Evolutionary conservation across 2,888 invertebrate genomes (phyloP), one percentile per base, ranked within the genome.

Genomic region (Automeris io): DNA sequence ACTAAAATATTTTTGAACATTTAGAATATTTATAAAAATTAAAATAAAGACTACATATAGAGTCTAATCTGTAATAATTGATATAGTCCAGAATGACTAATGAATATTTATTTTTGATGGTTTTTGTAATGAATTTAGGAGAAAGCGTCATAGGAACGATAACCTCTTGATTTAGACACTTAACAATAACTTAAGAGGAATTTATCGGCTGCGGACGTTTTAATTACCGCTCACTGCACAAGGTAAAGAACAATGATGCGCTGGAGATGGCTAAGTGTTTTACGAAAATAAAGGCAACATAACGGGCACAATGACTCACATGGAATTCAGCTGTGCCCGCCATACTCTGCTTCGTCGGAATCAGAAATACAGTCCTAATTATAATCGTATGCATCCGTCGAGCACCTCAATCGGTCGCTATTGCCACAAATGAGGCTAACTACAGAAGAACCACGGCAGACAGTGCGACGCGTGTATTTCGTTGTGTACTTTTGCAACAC

Each of bases 341-440:
- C 78, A 78, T 76, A 75, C 79, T 66, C 70, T 70, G 81, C 76
- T 75, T 82, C 81, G 82, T 76, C 77, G 82, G 79, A 82, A 86
- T 86, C 86, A 86, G 85, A 86, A 86, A 86, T 85, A 86, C 86
- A 83, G 79, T 81, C 85, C 86, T 86, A 86, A 86, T 86, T 86
- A 86, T 86, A 86, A 86, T 85, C 83, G 72, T 71, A 80, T 79
- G 82, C 83, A 86, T 85, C 86, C 85, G 83, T 80, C 81, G 72
- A 75, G 70, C 74, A 75, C 77, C 80, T 78, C 79, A 74, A 81
- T 80, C 80, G 78, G 69, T 68, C 70, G 76, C 74, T 69, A 72
- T 70, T 72, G 75, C 58, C 59, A 62, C 57, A 53, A 57, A 61
- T 29, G 33, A 13, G 16, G 11, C 22, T 18, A 12, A 16, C 16